These are phyloP conservation scores for Amblyornis subalaris DNA, from an alignment of 2,113 vertebrate species.

Conservation along the genomic window DNA sequence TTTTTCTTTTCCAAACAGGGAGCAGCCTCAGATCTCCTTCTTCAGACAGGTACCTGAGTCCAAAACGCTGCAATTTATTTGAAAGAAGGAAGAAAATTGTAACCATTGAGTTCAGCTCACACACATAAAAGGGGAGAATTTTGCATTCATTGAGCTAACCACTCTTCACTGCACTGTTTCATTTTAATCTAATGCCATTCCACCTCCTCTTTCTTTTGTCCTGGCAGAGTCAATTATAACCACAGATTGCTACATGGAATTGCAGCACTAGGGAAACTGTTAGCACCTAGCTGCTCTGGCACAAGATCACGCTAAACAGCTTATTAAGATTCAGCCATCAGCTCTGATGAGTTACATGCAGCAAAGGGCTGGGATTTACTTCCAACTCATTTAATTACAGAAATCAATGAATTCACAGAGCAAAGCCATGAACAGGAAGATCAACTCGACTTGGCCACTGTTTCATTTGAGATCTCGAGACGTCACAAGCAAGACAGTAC, in stretches of 20 bases:
- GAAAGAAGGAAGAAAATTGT: slow-evolving; percentile 20
- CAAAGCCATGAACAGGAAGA: slow-evolving; percentile 54
- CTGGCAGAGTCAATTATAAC: slow-evolving; percentile 68
- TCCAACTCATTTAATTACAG: slow-evolving; percentile 75
- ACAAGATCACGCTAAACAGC: slow-evolving; percentile 66
- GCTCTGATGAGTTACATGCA: slow-evolving; percentile 59
- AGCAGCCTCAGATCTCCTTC: background rate
- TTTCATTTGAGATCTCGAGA: slow-evolving; percentile 47
- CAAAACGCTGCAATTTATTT: background rate
- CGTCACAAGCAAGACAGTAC: background rate
- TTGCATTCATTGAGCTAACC: slow-evolving; percentile 24
- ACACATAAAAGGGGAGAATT: background rate
- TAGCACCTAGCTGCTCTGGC: slow-evolving; percentile 68
- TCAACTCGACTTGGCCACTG: background rate
- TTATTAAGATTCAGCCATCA: slow-evolving; percentile 77
- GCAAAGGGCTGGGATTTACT: slow-evolving; percentile 70
- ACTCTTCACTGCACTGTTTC: slow-evolving; percentile 6
- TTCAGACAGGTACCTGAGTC: background rate
- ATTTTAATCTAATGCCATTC: slow-evolving; percentile 54
- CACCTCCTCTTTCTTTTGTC: slow-evolving; percentile 63
- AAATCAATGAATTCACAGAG: slow-evolving; percentile 71
- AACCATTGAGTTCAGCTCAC: background rate
- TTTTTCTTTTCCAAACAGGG: background rate
- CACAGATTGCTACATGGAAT: slow-evolving; percentile 65
- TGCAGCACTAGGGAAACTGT: slow-evolving; percentile 59